A percentile compares a stretch with the other conserved stretches of the same genome.
phyloP scores from a whole-genome alignment of 2,888 invertebrate species.

The Synergus japonicus region DNA sequence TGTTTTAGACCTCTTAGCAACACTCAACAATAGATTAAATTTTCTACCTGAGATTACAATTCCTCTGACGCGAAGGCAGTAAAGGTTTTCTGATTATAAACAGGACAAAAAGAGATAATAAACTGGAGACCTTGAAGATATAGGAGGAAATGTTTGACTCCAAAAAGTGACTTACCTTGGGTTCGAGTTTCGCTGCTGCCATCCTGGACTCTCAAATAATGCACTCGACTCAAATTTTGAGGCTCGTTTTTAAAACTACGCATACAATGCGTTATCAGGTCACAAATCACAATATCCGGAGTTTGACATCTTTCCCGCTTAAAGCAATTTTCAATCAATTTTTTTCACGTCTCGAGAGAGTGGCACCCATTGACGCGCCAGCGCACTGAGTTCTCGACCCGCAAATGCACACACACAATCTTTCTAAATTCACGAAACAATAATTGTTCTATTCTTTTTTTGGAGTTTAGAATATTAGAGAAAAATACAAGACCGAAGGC shows the following conservation, averaged over 20 bases:
- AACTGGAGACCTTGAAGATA: background rate
- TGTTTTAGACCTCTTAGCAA: background rate
- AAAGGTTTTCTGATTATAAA: background rate
- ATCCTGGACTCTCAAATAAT: constrained; percentile 14
- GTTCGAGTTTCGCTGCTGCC: constrained; percentile 35
- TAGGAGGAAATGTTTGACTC: background rate
- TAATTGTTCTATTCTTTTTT: background rate
- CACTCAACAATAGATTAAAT: background rate
- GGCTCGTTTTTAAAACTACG: background rate
- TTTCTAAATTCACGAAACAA: constrained; percentile 16
- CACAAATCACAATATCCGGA: constrained; percentile 8
- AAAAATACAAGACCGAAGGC: background rate
- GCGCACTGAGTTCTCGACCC: constrained; percentile 17
- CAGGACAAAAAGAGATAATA: background rate
- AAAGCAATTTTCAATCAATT: constrained; percentile 15
- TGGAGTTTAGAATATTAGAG: background rate
- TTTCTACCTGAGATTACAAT: background rate
- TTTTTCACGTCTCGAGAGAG: background rate
- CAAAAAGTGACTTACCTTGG: constrained; percentile 29
- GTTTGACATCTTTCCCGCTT: constrained; percentile 34
- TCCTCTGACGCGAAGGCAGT: background rate
- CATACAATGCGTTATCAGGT: background rate
- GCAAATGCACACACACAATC: constrained; percentile 16
- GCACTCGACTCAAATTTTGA: background rate
- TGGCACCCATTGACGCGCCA: constrained; percentile 37